A percentile compares a stretch with the other conserved stretches of the same genome.
These are phyloP conservation scores for Chironomus tentans DNA, from an alignment of 2,888 invertebrate species.

Conservation along the genomic window DNA sequence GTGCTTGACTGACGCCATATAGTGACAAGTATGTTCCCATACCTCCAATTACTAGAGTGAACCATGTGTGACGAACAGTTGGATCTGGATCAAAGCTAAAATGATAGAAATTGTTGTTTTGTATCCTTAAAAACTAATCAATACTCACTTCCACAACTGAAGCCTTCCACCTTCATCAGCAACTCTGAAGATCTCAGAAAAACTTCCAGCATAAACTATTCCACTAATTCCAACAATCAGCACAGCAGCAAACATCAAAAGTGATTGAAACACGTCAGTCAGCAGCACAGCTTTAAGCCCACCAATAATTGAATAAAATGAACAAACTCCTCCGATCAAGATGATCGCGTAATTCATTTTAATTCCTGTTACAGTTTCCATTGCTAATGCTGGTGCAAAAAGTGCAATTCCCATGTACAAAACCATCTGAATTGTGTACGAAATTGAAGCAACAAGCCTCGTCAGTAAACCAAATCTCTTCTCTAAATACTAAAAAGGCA, in stretches of 20 bases:
- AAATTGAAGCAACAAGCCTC: conserved; percentile 67
- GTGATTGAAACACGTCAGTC: conserved; percentile 76
- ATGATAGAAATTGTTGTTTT: too few species aligned
- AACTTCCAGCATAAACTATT: conserved; percentile 57
- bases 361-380: conserved; percentile 78
- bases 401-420: conserved; percentile 85
- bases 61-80: conserved; percentile 74
- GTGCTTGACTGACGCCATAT: conserved; percentile 83
- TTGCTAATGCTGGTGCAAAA: conserved; percentile 85
- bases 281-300: conserved; percentile 87
- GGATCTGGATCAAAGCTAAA: conserved; percentile 67
- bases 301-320: conserved; percentile 78
- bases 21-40: conserved; percentile 67
- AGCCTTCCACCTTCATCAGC: conserved; percentile 62
- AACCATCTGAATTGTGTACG: conserved; percentile 83
- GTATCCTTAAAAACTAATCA: too few species aligned
- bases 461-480: conserved; percentile 70
- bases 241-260: conserved; percentile 77
- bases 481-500: conserved; percentile 64
- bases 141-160: conserved; percentile 54
- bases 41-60: conserved; percentile 73
- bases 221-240: conserved; percentile 70
- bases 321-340: conserved; percentile 54
- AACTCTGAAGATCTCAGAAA: conserved; percentile 59
- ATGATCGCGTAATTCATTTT: conserved; percentile 58